Percentiles rank a stretch among this genome's conserved stretches.
These are phyloP conservation scores for Spodoptera frugiperda DNA, from an alignment of 1,140 invertebrate genomes.

Conservation along the genomic window DNA sequence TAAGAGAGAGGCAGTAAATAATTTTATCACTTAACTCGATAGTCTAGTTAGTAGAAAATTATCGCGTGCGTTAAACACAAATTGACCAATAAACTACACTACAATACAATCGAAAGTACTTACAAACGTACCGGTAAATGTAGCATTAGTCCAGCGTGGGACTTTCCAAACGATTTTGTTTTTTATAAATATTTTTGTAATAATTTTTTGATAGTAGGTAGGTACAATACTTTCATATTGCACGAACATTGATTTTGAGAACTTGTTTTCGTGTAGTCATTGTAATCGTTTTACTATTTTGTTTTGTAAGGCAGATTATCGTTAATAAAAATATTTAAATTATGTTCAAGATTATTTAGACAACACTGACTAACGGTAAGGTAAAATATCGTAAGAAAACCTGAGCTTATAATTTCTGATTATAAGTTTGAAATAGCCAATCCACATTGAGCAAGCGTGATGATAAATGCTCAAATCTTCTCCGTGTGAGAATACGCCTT, in stretches of 20 bases:
- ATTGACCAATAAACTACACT: conserved; percentile 28
- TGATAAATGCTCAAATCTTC: no score
- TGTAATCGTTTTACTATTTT: not conserved
- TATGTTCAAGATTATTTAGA: no score
- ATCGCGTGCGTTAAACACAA: conserved; percentile 17
- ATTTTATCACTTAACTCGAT: conserved; percentile 25
- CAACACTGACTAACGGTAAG: no score
- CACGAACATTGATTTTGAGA: not conserved
- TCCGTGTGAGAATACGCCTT: no score
- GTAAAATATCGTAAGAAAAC: no score
- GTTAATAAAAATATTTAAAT: no score
- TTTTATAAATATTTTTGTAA: conserved; percentile 31
- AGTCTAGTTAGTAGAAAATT: not conserved
- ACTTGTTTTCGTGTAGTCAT: not conserved
- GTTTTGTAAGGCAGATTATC: no score
- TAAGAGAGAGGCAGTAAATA: not conserved
- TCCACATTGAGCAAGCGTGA: no score
- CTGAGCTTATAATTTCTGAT: no score
- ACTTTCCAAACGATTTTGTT: conserved; percentile 37
- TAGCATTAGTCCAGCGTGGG: conserved; percentile 8
- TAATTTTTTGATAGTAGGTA: not conserved
- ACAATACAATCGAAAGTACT: conserved; percentile 40
- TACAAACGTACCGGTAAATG: conserved; percentile 26
- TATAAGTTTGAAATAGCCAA: no score
- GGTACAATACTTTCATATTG: not conserved